phyloP scores from a whole-genome alignment of 2,888 invertebrate species.

The Scaptomyza flava region DNA sequence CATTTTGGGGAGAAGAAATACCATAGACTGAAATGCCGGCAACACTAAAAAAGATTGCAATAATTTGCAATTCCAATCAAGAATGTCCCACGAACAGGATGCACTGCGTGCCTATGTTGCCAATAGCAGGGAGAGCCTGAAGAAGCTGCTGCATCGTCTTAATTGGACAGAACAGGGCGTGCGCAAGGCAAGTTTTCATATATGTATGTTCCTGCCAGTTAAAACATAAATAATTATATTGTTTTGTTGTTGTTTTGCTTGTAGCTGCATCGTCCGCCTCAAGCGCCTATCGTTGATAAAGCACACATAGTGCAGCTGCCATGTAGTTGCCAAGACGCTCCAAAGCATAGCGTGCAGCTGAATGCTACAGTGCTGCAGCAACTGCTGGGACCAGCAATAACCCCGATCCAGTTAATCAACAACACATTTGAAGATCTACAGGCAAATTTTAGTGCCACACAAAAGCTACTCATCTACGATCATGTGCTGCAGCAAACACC shows the following conservation, averaged over 20 bases:
- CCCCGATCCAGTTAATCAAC: background rate
- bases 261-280: conserved; percentile 15
- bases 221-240: background rate
- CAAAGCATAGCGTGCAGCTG: conserved; percentile 37
- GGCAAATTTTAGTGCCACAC: conserved; percentile 57
- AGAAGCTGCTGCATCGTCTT: conserved; percentile 59
- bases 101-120: conserved; percentile 44
- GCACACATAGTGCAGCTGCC: conserved; percentile 9
- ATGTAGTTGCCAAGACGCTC: conserved; percentile 14
- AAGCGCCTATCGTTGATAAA: background rate
- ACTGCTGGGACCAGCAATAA: conserved; percentile 42
- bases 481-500: conserved; percentile 64
- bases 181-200: conserved; percentile 48
- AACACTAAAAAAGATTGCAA: background rate
- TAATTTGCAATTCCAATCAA: background rate
- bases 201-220: background rate
- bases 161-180: conserved; percentile 71
- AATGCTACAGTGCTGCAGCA: conserved; percentile 17
- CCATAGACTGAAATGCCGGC: background rate
- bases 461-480: conserved; percentile 78
- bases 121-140: conserved; percentile 51
- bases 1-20: background rate
- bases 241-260: background rate
- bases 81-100: conserved; percentile 18
- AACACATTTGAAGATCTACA: conserved; percentile 76